Evolutionary conservation across 2,797 vertebrate genomes (phyloP), one percentile per base, ranked within the genome.

Genomic region (Urophycis tenuis): DNA sequence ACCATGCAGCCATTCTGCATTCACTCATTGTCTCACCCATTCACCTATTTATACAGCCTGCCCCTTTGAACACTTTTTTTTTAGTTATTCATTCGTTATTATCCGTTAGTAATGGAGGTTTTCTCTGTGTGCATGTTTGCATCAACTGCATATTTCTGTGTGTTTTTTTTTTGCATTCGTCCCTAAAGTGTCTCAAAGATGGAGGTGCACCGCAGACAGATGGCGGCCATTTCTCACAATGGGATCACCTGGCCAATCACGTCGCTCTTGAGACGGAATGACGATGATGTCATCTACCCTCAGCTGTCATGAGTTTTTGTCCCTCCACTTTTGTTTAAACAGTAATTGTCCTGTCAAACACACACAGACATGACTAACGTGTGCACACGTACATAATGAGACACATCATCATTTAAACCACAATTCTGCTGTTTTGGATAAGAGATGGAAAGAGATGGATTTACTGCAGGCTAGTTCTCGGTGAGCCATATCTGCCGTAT

Each of bases 361-460:
- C 53, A 60, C 19, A 60, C 3, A 25, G 49, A 60, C 36, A 75
- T 19, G 64, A 36, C 74, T 49, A 22, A 30, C 1, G 19, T 72
- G 22, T 39, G 1, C 19, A 12, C 22, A 19, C 36, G 70, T 11
- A 45, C n/a, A 25, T 17, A 49, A 34, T 69, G 71, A 30, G 3
- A n/a, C 10, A 33, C 19, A 30, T 78, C 78, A 81, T 84, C 83
- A 85, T 84, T 35, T 71, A 0, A 29, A 77, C 81, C 78, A 31
- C 70, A 17, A 82, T 82, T 49, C 80, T 74, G 75, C 74, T 17
- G 1, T 10, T 87, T 25, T 81, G 82, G 86, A 87, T 88, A 88
- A 91, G 88, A n/a, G n/a, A n/a, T n/a, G n/a, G n/a, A 91, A 89
- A 88, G 89, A 88, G 83, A 86, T 84, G 79, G 79, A 89, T 88